Evolutionary conservation across 2,888 invertebrate genomes (phyloP).

Genomic region (Caenorhabditis auriculariae): DNA sequence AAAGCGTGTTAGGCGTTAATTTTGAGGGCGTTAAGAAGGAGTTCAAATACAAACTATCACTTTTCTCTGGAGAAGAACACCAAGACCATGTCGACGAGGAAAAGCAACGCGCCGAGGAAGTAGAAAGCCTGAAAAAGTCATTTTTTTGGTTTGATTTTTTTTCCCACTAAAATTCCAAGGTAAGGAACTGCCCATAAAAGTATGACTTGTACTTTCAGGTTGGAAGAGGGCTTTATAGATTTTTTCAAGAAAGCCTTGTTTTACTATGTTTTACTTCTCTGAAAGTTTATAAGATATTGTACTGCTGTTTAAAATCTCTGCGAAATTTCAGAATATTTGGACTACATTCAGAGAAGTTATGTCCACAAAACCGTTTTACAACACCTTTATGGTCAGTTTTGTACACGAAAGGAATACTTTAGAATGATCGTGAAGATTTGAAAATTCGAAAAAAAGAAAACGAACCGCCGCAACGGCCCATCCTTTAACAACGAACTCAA

Average conservation of each 20-base stretch:
- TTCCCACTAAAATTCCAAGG: too few species aligned
- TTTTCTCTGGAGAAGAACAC: constrained; percentile 54
- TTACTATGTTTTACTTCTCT: too few species aligned
- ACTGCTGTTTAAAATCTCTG: background rate
- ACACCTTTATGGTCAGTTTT: background rate
- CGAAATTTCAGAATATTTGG: too few species aligned
- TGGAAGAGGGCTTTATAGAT: too few species aligned
- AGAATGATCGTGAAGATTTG: background rate
- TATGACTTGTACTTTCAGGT: too few species aligned
- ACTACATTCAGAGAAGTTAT: too few species aligned
- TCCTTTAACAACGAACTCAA: constrained; percentile 61
- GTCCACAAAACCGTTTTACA: too few species aligned
- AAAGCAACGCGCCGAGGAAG: constrained; percentile 57
- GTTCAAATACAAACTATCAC: constrained; percentile 29
- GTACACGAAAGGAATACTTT: background rate
- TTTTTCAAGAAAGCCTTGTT: too few species aligned
- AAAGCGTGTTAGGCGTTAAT: background rate
- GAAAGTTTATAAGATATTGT: background rate
- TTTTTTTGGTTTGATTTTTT: too few species aligned
- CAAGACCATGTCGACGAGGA: constrained; percentile 52
- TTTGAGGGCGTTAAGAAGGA: background rate
- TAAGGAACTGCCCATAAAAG: too few species aligned
- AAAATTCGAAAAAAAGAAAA: too few species aligned
- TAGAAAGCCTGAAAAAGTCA: constrained; percentile 55
- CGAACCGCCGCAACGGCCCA: constrained; percentile 61